These are phyloP conservation scores for Phylloscopus trochilus DNA, from an alignment of 2,113 vertebrate species.

Conservation along the genomic window DNA sequence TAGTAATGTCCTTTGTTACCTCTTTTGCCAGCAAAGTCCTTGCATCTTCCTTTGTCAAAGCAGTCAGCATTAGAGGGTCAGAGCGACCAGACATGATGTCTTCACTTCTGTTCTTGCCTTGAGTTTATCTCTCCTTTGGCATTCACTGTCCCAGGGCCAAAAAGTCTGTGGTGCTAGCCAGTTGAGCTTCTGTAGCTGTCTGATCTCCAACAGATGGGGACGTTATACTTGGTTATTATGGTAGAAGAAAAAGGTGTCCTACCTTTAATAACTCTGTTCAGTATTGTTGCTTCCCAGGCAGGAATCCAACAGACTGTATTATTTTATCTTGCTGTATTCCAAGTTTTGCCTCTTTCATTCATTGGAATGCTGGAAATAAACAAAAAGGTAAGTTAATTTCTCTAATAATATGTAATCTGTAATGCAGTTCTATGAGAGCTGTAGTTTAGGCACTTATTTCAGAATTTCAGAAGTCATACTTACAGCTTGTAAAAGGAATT, in stretches of 20 bases:
- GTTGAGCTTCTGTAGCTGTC: background rate
- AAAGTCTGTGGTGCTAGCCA: background rate
- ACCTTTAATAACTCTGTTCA: background rate
- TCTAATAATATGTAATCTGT: background rate
- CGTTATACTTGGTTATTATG: background rate
- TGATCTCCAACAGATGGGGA: background rate
- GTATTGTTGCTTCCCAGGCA: conserved; percentile 74
- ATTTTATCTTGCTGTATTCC: conserved; percentile 87
- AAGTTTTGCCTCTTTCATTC: conserved; percentile 85
- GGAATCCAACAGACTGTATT: conserved; percentile 79
- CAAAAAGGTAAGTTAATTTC: conserved; percentile 79
- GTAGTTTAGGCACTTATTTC: background rate
- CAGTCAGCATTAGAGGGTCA: background rate
- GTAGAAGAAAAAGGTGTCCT: background rate
- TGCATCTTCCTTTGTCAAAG: background rate
- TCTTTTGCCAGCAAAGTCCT: background rate
- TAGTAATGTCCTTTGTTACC: background rate
- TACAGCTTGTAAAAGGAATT: background rate
- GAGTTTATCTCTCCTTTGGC: background rate
- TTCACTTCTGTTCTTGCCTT: background rate
- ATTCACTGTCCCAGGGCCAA: background rate
- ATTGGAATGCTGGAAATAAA: conserved; percentile 90
- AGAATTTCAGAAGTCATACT: background rate
- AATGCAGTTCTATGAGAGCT: background rate
- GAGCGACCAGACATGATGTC: background rate